Evolutionary conservation across 2,888 invertebrate genomes (phyloP), one percentile per base, ranked within the genome.

Genomic region (Pharmacophagus antenor): DNA sequence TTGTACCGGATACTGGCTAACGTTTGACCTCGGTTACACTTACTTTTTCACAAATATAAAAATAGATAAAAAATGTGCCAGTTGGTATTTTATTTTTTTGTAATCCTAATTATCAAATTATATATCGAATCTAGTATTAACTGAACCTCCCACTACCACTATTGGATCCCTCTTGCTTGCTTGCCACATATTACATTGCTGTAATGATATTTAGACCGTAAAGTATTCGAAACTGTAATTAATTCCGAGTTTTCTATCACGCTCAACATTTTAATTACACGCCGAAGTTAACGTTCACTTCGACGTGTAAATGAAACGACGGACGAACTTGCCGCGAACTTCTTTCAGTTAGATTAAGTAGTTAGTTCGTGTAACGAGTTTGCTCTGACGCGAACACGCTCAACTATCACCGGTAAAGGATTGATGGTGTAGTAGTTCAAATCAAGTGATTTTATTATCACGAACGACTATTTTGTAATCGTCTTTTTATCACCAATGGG

Each of bases 341-440:
- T 56, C 37, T 25, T 47, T 31, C 18, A 21, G 46, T 37, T 27
- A 47, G 55, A 55, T 55, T 55, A 55, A 55, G 31, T 55, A 55
- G 31, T 55, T 55, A 27, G 47, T 47, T 31, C 46, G 31, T 15
- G 20, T 55, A 22, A n/a, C 31, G 7, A 51, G 21, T 41, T 51
- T 8, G 8, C 21, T 51, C 22, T 0, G 22, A 8, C 12, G 15
- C 20, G 20, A 51, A 42, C 17, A 42, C 17, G 41, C 17, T 3
- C 41, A 42, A 42, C 17, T 42, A 17, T 31, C 10, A 7, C 31
- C 12, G 31, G 15, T 31, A 10, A 31, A 31, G 31, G 15, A 31
- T 10, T 31, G 31, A 31, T 15, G 15, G 3, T 31, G 31, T 2
- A 1, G 10, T 31, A 31, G 2, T 31, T 31, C 15, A 31, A 31